Base-by-base conservation (phyloP, 1,140 invertebrate genomes). In the Atta texana region DNA sequence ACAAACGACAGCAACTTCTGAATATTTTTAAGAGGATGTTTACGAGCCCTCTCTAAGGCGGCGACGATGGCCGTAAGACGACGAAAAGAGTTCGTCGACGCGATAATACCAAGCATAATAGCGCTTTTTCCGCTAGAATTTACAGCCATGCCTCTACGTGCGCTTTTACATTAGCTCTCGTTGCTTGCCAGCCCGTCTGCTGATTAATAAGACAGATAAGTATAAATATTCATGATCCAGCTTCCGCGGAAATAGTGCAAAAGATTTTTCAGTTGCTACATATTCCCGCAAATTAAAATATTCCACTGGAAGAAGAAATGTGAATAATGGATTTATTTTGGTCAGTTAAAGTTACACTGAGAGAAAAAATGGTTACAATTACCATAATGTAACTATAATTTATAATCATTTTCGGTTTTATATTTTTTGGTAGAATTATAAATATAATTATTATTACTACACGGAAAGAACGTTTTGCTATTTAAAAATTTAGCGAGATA, bases 1-100 rank as follows among this genome's bases (percentile, higher is more conserved):
- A 91, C 88, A 86, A 86, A 82, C 86, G 86, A 63, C 64, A 85
- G 80, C 84, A 88, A 90, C 89, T 89, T 90, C 74, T 85, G 87
- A 89, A 88, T 87, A 90, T 91, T 91, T 90, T 88, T 80, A 66
- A 85, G 71, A 72, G 69, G 55, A 69, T 85, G 80, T 82, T 88
- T 90, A 88, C 59, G 87, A 71, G 87, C 63, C 49, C 8, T 57
- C 8, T 57, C 24, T 59, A 82, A 74, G 39, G 5, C 66, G 18
- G 74, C 80, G 49, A 21, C 69, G 74, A 85, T 39, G 74, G 59
- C 49, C 34, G 18, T 66, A 69, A 68, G 61, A 85, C 44, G 74
- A 63, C 86, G 82, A 87, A 87, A 80, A 66, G 59, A 51, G 34
- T 78, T 87, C 49, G 53, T 39, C 57, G 74, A 53, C 72, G 49